Evolutionary conservation across 23 tunicate species (phyloP), one percentile per base, ranked within the genome.

Genomic region (Corella eumyota): DNA sequence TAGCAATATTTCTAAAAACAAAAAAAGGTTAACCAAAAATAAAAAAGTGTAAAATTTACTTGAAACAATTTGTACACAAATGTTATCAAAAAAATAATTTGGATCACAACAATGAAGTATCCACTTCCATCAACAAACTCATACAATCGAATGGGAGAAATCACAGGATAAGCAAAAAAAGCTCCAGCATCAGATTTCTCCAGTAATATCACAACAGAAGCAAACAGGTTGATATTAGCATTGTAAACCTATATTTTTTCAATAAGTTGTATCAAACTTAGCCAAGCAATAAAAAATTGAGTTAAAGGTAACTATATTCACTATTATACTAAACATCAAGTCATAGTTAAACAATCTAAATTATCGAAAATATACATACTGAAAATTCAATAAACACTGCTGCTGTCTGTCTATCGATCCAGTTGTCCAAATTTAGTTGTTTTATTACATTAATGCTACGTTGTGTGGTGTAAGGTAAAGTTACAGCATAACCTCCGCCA

Each of bases 161-260:
- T 65, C 2, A 44, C 29, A 5, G 67, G 81, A 45, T 64, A 50
- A 26, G 79, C 81, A 45, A 74, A 78, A 34, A 72, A 81, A 1
- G 67, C 79, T 28, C 90, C 90, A 62, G 66, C 66, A 25, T 45
- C 56, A 24, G 90, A 72, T 66, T 56, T 58, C 36, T 81, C 90
- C 50, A 81, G 54, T 2, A 81, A 57, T 22, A 81, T 50, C 4
- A 81, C 30, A 19, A 66, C 58, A 3, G 79, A 64, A 3, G 66
- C 90, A 58, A 81, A 81, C 64, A 81, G 58, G 54, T 81, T 81
- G 27, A 81, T 66, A 52, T 81, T 81, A 5, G 90, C 90, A 51
- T 81, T 81, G 73, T 81, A 81, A 26, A 81, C 90, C 90, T 81
- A n/a, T n/a, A n/a, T n/a, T n/a, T n/a, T n/a, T n/a, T n/a, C n/a